phyloP scores from a whole-genome alignment of 1,140 invertebrate species.

The Trichomalopsis sarcophagae region DNA sequence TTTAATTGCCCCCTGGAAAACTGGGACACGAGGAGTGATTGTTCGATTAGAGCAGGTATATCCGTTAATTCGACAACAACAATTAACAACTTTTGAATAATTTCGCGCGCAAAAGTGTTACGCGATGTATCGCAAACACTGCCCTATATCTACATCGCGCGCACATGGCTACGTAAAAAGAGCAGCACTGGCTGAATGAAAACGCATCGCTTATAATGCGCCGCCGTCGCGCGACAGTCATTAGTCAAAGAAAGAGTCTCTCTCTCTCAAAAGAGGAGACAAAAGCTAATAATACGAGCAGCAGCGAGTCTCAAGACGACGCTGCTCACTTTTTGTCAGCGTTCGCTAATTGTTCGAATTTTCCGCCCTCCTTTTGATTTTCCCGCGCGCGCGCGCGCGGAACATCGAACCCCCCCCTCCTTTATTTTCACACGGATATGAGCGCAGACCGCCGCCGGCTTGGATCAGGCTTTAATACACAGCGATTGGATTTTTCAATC shows the following conservation, averaged over 20 bases:
- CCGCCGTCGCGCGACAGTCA: background rate
- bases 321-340: background rate
- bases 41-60: no score
- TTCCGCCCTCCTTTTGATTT: background rate
- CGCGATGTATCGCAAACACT: no score
- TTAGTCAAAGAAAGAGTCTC: constrained; percentile 11
- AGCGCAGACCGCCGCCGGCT: no score
- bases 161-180: background rate
- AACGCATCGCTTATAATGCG: background rate
- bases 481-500: background rate
- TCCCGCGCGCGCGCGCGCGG: background rate
- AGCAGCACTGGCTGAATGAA: constrained; percentile 17
- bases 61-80: no score
- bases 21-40: no score
- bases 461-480: background rate
- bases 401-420: background rate
- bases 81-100: no score
- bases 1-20: no score
- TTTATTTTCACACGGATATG: background rate
- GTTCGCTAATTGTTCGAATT: background rate
- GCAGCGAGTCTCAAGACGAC: background rate
- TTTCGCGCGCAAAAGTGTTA: no score
- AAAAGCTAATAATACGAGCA: constrained; percentile 39
- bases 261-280: constrained; percentile 1
- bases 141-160: no score